Evolutionary conservation across 2,113 vertebrate genomes (phyloP).

Genomic region (Ovibos moschatus): DNA sequence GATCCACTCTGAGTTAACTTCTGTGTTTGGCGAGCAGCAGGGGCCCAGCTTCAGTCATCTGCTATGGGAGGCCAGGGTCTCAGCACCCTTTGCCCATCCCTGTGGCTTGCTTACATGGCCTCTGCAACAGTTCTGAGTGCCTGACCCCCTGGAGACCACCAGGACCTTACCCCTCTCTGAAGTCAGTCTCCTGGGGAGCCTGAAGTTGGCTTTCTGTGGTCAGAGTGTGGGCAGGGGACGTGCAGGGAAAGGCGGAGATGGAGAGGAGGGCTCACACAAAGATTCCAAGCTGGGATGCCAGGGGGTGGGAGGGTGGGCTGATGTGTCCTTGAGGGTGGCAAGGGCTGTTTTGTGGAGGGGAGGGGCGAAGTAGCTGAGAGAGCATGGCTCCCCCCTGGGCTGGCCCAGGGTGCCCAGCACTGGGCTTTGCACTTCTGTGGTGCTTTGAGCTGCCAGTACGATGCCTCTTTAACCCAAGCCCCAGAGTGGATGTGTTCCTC

Average conservation of each 20-base stretch:
- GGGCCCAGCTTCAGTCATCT: neutral
- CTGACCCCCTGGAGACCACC: neutral
- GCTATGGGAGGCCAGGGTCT: neutral
- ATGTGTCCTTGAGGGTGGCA: fast-evolving
- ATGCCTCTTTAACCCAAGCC: neutral
- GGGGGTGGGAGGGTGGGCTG: neutral
- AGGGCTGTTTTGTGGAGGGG: fast-evolving
- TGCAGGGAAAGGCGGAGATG: neutral
- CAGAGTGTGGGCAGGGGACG: fast-evolving
- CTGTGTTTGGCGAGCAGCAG: neutral
- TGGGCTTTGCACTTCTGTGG: fast-evolving
- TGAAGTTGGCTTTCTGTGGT: neutral
- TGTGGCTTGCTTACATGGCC: neutral
- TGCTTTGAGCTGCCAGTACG: neutral
- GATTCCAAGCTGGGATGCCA: neutral
- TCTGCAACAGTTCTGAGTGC: fast-evolving
- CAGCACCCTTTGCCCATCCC: fast-evolving
- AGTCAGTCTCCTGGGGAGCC: fast-evolving
- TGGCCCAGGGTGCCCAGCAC: neutral
- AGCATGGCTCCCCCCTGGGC: fast-evolving
- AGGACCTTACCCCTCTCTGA: neutral
- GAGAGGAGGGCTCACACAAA: fast-evolving
- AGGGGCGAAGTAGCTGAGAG: fast-evolving
- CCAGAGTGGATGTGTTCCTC: fast-evolving
- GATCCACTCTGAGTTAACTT: neutral